Evolutionary conservation across 2,888 invertebrate species (phyloP).

Genomic region (Netelia fuscicornis): DNA sequence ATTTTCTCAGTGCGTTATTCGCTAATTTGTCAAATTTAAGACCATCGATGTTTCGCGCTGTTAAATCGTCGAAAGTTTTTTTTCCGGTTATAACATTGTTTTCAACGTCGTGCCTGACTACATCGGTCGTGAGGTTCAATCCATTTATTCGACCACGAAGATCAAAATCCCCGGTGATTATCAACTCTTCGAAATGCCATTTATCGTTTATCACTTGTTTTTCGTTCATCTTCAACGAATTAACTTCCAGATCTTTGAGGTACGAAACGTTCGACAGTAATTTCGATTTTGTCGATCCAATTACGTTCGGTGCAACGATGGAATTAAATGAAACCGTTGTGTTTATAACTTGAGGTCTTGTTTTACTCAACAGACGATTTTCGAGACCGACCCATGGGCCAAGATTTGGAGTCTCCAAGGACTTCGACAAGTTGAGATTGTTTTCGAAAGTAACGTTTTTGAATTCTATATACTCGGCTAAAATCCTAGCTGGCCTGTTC

Average conservation of each 20-base stretch:
- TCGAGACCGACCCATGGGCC: slow-evolving; percentile 73
- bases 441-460: slow-evolving; percentile 79
- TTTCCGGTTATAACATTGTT: slow-evolving; percentile 84
- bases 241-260: slow-evolving; percentile 84
- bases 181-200: slow-evolving; percentile 83
- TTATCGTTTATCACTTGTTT: slow-evolving; percentile 85
- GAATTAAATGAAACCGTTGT: slow-evolving; percentile 68
- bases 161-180: slow-evolving; percentile 79
- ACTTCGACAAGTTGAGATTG: slow-evolving; percentile 82
- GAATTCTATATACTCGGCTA: slow-evolving; percentile 78
- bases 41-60: slow-evolving; percentile 83
- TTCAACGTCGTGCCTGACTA: slow-evolving; percentile 84
- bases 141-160: slow-evolving; percentile 85
- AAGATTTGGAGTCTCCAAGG: slow-evolving; percentile 84
- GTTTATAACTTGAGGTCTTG: slow-evolving; percentile 73
- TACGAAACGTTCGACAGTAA: slow-evolving; percentile 66
- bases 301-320: slow-evolving; percentile 68
- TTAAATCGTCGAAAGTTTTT: slow-evolving; percentile 83
- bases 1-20: slow-evolving; percentile 83
- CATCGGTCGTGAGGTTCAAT: slow-evolving; percentile 85
- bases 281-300: slow-evolving; percentile 66
- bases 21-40: slow-evolving; percentile 85
- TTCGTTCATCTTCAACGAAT: slow-evolving; percentile 86
- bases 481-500: slow-evolving; percentile 79
- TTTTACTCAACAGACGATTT: slow-evolving; percentile 77